Base-by-base conservation (phyloP, 2,797 vertebrate species). In the Poeciliopsis infans region DNA sequence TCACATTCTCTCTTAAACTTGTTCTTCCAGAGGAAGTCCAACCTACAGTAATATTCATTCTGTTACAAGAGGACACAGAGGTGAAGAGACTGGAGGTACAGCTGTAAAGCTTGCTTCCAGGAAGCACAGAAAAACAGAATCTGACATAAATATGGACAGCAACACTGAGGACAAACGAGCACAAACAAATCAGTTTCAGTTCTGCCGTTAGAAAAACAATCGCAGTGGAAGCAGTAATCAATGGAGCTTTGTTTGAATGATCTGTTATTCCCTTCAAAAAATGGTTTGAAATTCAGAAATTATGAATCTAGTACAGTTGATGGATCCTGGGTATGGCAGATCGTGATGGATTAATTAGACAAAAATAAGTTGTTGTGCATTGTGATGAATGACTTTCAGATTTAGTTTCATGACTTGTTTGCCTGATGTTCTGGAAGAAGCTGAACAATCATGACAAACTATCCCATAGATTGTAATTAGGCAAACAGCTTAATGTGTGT, bases 1-100 rank as follows among this genome's bases (percentile, higher is more conserved):
- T 99, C 98, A 25, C 98, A 98, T 92, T 99, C 98, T 96, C 97
- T 98, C 95, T 99, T 98, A 96, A 99, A 99, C 95, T 99, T 99
- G 97, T 98, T 98, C 96, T 98, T 98, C 98, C 98, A 99, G 77
- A 99, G 95, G 96, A 99, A 99, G 96, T 99, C 98, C 96, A 99
- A 98, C 97, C 98, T 98, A 96, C 96, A 96, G 96, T 96, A 96
- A 96, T 96, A 96, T 96, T 96, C 96, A 96, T 96, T 96, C 96
- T 96, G 96, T 96, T 96, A 96, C 95, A 96, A 94, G 95, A 98
- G 97, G 97, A 98, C 97, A 98, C 97, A 98, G 96, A 98, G 95
- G 96, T 97, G 96, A 97, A 97, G 96, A 97, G 96, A 96, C 97
- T 97, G 96, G 97, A 98, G 97, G 96, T 87, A 92, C 87, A 94